Evolutionary conservation across 2,888 invertebrate species (phyloP).

Genomic region (Acrobasis suavella): DNA sequence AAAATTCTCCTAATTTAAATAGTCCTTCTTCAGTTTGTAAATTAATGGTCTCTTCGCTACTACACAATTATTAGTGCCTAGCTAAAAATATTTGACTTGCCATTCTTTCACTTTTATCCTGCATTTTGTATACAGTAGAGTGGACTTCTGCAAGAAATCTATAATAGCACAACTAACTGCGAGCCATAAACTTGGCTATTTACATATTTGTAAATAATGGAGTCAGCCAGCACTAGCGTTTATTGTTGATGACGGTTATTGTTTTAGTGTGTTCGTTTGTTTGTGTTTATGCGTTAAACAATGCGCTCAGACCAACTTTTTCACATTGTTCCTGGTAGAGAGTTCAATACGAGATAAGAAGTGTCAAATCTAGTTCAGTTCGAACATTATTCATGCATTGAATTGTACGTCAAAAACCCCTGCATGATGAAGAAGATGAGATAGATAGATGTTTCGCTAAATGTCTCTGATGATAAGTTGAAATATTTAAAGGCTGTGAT

Average conservation of each 20-base stretch:
- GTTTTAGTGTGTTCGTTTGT: slow-evolving; percentile 12
- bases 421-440: too few species aligned
- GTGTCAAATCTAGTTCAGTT: background rate
- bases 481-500: too few species aligned
- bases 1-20: too few species aligned
- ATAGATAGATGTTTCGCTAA: too few species aligned
- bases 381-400: background rate
- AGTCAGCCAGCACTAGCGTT: background rate
- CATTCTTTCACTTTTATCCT: too few species aligned
- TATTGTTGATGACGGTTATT: slow-evolving; percentile 22
- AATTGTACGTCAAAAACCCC: too few species aligned
- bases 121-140: too few species aligned
- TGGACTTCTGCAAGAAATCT: background rate
- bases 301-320: background rate
- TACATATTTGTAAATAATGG: slow-evolving; percentile 16
- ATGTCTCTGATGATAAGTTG: too few species aligned
- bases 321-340: background rate
- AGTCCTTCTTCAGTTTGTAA: background rate
- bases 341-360: background rate
- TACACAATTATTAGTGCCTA: too few species aligned
- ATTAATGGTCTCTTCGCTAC: too few species aligned
- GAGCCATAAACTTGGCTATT: slow-evolving; percentile 9
- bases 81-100: too few species aligned
- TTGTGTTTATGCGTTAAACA: slow-evolving; percentile 5
- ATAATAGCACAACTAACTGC: background rate